Evolutionary conservation across 2,113 vertebrate genomes (phyloP), one percentile per base, ranked within the genome.

Genomic region (Morone chrysops): DNA sequence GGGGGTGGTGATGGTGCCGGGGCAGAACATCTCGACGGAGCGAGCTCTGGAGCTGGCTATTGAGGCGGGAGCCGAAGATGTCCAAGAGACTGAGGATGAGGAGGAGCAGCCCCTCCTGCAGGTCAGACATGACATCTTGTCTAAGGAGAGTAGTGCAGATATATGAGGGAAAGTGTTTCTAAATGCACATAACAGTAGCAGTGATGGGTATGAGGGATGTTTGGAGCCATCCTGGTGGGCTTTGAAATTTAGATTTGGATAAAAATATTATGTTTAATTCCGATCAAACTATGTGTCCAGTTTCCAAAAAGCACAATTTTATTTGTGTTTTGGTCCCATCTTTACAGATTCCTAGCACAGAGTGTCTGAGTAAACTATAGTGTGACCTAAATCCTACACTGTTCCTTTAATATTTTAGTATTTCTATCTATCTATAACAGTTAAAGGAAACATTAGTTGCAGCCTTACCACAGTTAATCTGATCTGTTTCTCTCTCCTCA

Each of bases 11-110:
- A 59, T 86, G 10, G 93, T 94, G 45, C 85, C 74, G 1, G 86
- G 91, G 1, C 90, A 94, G 65, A 92, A 93, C 67, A 48, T 97
- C 75, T 90, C 89, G 1, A 61, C 91, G 1, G 97, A 98, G 43
- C 92, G 41, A 69, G 96, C 97, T n/a, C 88, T 98, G 45, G 97
- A 97, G 80, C 86, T 97, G 90, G 97, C 97, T 5, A 96, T 98
- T 1, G 96, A 97, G 88, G 95, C 92, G 0, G 97, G 96, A 80
- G 97, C 97, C 0, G 96, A 97, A 79, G 97, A 98, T 40, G 96
- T 98, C 57, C 87, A 89, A 17, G 96, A 97, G 79, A 84, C 81
- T 0, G 95, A 96, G 84, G 97, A 97, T 1, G 97, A 97, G 78
- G 96, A 98, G 25, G 96, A 96, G 74, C 95, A 85, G 47, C 90